Evolutionary conservation across 2,888 invertebrate genomes (phyloP).

Genomic region (Dusona sp.): DNA sequence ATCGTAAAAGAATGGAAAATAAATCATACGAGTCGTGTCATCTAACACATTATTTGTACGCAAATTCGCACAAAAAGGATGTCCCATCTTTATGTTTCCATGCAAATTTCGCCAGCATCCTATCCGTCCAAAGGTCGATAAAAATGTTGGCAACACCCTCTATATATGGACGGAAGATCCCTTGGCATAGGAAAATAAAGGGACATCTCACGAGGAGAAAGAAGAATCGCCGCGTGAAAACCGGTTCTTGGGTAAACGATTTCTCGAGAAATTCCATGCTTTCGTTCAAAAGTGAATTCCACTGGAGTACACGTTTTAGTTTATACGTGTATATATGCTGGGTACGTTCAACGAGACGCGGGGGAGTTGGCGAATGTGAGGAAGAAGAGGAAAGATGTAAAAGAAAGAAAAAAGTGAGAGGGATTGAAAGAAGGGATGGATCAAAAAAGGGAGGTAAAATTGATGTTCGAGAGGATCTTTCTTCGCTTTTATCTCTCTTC

Average conservation of each 20-base stretch:
- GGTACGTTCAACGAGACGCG: constrained; percentile 33
- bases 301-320: constrained; percentile 10
- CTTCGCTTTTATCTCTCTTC: constrained; percentile 1
- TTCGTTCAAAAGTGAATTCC: constrained; percentile 71
- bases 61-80: background rate
- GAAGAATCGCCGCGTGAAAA: constrained; percentile 58
- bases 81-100: background rate
- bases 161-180: background rate
- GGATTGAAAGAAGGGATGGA: constrained; percentile 38
- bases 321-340: constrained; percentile 11
- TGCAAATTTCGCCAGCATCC: background rate
- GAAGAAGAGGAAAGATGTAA: background rate
- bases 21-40: background rate
- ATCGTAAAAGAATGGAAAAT: background rate
- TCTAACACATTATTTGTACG: background rate
- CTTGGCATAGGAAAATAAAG: constrained; percentile 38
- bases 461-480: constrained; percentile 7
- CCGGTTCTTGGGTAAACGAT: constrained; percentile 67
- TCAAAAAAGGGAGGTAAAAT: constrained; percentile 29
- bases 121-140: background rate
- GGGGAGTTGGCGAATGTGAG: constrained; percentile 27
- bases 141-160: background rate
- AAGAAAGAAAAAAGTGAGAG: constrained; percentile 11
- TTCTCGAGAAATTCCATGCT: constrained; percentile 69
- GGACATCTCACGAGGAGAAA: constrained; percentile 39